Percentiles rank a stretch among this genome's conserved stretches.
Evolutionary conservation across 1,140 invertebrate species (phyloP).

Genomic region (Zaprionus kolodkinae): DNA sequence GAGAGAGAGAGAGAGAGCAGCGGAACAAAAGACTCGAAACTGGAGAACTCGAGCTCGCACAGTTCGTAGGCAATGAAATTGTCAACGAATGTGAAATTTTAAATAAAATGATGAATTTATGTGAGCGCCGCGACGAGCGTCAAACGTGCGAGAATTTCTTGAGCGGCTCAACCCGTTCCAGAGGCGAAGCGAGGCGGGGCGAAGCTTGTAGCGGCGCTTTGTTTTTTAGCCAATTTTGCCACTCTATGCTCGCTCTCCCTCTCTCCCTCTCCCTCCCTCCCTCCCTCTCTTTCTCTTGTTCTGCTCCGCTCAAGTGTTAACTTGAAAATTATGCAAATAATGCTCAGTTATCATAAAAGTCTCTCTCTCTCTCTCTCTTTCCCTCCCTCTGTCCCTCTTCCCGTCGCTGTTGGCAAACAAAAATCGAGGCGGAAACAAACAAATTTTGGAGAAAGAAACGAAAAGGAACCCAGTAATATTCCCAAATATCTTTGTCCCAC

Average conservation of each 20-base stretch:
- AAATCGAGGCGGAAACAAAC: constrained; percentile 44
- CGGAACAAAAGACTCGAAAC: constrained; percentile 67
- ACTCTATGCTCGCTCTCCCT: constrained; percentile 19
- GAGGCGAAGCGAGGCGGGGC: background rate
- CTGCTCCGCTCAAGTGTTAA: constrained; percentile 32
- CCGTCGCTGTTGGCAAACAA: constrained; percentile 22
- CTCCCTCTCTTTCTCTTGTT: background rate
- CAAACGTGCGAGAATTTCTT: constrained; percentile 75
- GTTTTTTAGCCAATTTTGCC: constrained; percentile 39
- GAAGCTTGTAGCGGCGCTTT: constrained; percentile 6
- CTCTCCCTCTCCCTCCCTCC: too few relatives aligned
- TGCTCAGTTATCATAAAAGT: constrained; percentile 43
- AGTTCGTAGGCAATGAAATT: constrained; percentile 76
- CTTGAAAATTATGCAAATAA: constrained; percentile 59
- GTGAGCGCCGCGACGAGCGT: constrained; percentile 37
- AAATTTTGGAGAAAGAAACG: constrained; percentile 24
- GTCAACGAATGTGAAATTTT: constrained; percentile 79
- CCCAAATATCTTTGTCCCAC: constrained; percentile 25
- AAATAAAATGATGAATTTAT: constrained; percentile 83
- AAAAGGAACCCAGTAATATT: constrained; percentile 33
- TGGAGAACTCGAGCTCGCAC: constrained; percentile 27
- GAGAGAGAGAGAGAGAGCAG: background rate
- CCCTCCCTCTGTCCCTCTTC: too few relatives aligned
- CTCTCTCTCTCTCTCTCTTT: constrained; percentile 6
- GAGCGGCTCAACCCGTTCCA: constrained; percentile 51